phyloP scores from a whole-genome alignment of 1,140 invertebrate species.

The Prorops nasuta region DNA sequence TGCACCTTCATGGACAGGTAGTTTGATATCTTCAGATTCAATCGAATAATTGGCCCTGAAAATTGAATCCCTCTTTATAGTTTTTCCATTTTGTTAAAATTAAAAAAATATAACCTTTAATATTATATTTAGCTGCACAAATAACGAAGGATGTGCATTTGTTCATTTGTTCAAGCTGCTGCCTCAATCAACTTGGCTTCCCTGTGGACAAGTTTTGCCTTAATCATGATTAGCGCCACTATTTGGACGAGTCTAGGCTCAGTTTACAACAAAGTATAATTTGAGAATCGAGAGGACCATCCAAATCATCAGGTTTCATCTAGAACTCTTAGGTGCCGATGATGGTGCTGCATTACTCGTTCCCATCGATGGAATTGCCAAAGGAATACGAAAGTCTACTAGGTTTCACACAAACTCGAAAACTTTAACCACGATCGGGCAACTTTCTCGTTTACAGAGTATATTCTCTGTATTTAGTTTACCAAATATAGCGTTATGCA shows the following conservation, averaged over 20 bases:
- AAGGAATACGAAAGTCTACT: constrained; percentile 14
- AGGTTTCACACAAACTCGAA: no score
- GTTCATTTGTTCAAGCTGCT: no score
- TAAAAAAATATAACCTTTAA: background rate
- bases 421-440: no score
- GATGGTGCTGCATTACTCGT: constrained; percentile 17
- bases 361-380: constrained; percentile 18
- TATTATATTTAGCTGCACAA: no score
- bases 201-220: constrained; percentile 10
- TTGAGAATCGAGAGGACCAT: constrained; percentile 21
- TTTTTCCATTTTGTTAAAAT: background rate
- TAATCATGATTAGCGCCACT: constrained; percentile 19
- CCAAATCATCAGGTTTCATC: constrained; percentile 12
- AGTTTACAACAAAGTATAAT: constrained; percentile 32
- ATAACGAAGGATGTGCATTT: no score
- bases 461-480: no score
- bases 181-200: constrained; percentile 10
- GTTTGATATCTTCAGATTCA: constrained; percentile 49
- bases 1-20: constrained; percentile 43
- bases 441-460: no score
- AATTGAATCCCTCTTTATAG: background rate
- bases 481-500: no score
- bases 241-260: constrained; percentile 22
- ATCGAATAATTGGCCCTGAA: background rate
- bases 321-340: no score